These are phyloP conservation scores for Zosterops pallidus DNA, from an alignment of 2,113 vertebrate species.

Conservation along the genomic window DNA sequence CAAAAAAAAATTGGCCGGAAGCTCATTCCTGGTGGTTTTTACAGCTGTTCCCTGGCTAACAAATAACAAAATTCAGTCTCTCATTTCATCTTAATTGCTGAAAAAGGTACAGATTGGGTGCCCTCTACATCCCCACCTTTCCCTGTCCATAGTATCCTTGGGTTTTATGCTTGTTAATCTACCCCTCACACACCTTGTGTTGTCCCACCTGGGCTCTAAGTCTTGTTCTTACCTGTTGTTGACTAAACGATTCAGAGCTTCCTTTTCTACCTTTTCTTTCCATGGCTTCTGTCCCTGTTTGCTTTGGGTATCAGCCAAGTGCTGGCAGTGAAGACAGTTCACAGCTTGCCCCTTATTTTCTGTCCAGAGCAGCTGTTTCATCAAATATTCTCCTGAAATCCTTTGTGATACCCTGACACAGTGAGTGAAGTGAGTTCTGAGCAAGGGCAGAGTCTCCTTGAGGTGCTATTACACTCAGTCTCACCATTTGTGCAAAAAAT, in stretches of 20 bases:
- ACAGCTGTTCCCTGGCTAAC: conserved; percentile 5
- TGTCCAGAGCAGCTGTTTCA: neutral
- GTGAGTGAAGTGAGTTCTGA: neutral
- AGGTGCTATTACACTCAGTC: conserved; percentile 36
- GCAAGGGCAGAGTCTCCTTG: conserved; percentile 7
- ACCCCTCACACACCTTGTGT: neutral
- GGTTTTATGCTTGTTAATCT: neutral
- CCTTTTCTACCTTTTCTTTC: neutral
- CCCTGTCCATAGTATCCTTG: neutral
- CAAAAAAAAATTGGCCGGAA: neutral
- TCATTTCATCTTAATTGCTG: neutral
- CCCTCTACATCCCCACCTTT: neutral
- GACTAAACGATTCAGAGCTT: neutral
- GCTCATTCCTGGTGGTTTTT: conserved; percentile 35
- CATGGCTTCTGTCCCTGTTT: neutral
- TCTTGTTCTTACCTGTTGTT: conserved; percentile 26
- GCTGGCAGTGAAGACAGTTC: neutral
- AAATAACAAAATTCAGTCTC: neutral
- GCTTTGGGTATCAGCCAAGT: neutral
- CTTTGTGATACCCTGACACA: neutral
- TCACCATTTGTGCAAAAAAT: neutral
- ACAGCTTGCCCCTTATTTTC: neutral
- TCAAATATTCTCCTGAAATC: neutral
- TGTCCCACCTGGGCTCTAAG: neutral
- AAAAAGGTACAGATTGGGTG: neutral